Base-by-base conservation (phyloP, 2,888 invertebrate genomes). In the Ceramica pisi region DNA sequence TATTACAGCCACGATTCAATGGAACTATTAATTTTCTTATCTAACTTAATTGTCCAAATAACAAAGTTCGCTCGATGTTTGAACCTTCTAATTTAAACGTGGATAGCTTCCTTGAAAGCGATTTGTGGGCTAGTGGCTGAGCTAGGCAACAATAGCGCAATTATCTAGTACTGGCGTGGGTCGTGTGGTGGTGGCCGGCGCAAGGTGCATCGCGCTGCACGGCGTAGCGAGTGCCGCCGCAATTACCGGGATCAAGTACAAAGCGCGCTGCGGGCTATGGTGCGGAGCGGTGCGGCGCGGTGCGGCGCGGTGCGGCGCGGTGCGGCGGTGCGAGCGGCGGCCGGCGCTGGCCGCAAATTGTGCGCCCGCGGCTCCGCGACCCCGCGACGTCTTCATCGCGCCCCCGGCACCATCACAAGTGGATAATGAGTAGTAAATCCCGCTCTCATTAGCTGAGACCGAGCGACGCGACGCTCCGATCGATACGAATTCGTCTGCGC, bases 391-490 rank as follows among this genome's bases (percentile, higher is more conserved):
- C 94, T 94, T 94, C 94, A 94, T 94, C 91, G 91, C 92, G 93
- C 94, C 93, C 83, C 90, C 88, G 93, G 94, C 93, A 89, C 87
- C 91, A 90, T 90, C 92, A 91, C 94, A 95, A 95, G 94, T 95
- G 94, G 95, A 95, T 95, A 95, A 96, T 96, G 92, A 95, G 92
- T 94, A 93, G 93, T 93, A 92, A 94, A 95, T 93, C 93, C 93
- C 86, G 92, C 92, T 89, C 95, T 96, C 95, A 95, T 96, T 96
- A 96, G 93, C 91, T 89, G 91, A 91, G 93, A 92, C 90, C 92
- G 90, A 93, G 90, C 92, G 90, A 93, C 93, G 90, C 92, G 90
- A 93, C 93, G 94, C 91, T 86, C 81, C 92, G 91, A 93, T 94
- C 94, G 94, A 94, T 94, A 92, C 93, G 91, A 93, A 94, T 95